phyloP scores from a whole-genome alignment of 2,797 vertebrate species.

The Malacoraja senta region DNA sequence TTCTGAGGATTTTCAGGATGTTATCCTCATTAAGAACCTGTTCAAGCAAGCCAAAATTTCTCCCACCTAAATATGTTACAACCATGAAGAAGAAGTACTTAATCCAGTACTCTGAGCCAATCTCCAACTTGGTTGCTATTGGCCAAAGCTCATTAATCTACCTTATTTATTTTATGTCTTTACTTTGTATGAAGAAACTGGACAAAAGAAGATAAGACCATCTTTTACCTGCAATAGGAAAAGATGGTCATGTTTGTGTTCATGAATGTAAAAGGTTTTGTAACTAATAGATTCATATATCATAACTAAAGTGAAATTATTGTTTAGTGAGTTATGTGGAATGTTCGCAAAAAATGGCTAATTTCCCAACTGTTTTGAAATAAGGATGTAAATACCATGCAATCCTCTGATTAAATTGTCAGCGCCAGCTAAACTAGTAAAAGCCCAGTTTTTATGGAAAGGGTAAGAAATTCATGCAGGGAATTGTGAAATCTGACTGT shows the following conservation, averaged over 20 bases:
- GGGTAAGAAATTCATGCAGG: constrained; percentile 35
- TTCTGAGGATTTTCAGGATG: not conserved
- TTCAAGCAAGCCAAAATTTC: not conserved
- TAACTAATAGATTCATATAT: not conserved
- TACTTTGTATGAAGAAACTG: not conserved
- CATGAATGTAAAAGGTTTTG: not conserved
- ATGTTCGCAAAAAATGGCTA: not conserved
- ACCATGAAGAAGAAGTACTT: not conserved
- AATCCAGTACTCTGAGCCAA: not conserved
- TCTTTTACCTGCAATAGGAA: not conserved
- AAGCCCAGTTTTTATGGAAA: not conserved
- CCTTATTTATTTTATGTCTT: not conserved
- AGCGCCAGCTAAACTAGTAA: not conserved
- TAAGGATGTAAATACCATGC: not conserved
- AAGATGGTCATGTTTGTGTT: not conserved
- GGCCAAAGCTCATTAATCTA: not conserved
- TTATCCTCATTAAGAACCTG: not conserved
- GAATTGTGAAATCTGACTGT: constrained; percentile 43
- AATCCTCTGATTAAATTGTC: constrained; percentile 18
- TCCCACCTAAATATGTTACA: not conserved
- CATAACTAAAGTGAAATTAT: not conserved
- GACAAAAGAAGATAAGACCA: not conserved
- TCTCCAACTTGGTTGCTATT: not conserved
- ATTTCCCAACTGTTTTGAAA: not conserved
- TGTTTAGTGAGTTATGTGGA: not conserved